Conservation (phyloP, 1,140 invertebrate species). For the Lepidotrigona ventralis region DNA sequence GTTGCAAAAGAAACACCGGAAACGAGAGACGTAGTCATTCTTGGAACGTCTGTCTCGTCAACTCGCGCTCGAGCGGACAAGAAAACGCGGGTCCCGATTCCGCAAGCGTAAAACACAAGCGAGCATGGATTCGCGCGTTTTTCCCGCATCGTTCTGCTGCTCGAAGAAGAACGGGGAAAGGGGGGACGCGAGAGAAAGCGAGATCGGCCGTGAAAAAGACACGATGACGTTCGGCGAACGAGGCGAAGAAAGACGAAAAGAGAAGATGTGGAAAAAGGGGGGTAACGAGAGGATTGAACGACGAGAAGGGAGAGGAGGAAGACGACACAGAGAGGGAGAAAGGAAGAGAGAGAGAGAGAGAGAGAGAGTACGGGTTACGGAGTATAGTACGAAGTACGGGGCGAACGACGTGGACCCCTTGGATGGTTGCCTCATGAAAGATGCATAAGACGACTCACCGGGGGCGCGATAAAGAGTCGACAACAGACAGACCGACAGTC, state of each 20-base stretch:
- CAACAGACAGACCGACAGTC: constrained; percentile 81
- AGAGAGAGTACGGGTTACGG: constrained; percentile 54
- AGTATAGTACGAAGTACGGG: constrained; percentile 54
- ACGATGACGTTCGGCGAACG: neutral
- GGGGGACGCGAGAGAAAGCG: neutral
- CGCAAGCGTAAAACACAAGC: constrained; percentile 40
- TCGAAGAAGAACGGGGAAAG: constrained; percentile 10
- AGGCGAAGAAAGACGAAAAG: neutral
- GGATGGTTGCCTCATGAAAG: constrained; percentile 80
- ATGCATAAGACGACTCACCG: constrained; percentile 81
- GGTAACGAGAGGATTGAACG: neutral
- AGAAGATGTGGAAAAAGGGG: neutral
- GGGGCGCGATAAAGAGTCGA: constrained; percentile 81
- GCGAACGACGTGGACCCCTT: constrained; percentile 77
- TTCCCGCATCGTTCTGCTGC: neutral
- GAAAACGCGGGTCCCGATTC: constrained; percentile 5
- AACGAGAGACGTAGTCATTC: neutral
- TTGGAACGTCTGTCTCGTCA: neutral
- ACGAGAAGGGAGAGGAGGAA: constrained; percentile 13
- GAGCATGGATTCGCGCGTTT: constrained; percentile 16
- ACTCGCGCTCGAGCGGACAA: constrained; percentile 22
- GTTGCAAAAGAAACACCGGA: neutral
- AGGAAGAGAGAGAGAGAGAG: constrained; percentile 32
- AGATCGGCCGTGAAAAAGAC: neutral
- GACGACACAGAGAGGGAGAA: constrained; percentile 5